Evolutionary conservation across 2,113 vertebrate genomes (phyloP), one percentile per base, ranked within the genome.

Genomic region (Nannobrachium achirus): DNA sequence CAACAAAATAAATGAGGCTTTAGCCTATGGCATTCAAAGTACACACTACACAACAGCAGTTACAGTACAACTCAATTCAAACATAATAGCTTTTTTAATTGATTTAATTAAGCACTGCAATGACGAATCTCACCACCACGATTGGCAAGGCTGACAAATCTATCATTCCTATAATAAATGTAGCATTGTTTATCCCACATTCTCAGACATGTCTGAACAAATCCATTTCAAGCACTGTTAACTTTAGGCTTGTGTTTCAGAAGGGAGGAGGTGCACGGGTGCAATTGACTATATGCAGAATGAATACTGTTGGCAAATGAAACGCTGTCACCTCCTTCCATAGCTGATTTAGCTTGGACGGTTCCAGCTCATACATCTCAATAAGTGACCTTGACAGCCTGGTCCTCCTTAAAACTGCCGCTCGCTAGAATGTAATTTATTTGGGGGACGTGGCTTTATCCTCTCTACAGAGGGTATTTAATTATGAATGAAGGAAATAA

Each of bases 291-390:
- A 40, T 33, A n/a, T 51, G 46, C n/a, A 16, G 48, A 18, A 42
- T 25, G 8, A 62, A 38, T 39, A 55, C 10, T 15, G 48, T 46
- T 25, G 52, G n/a, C 19, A 61, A 70, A 55, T 55, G 9, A 63
- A 56, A n/a, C 20, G 15, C 63, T 42, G 44, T 48, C 66, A 78
- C 78, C 78, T 74, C 74, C 51, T 61, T 55, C 55, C 65, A 61
- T 50, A 15, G 14, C 56, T 71, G 45, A 83, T 83, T 81, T 74
- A 73, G 48, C 49, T 44, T 4, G 0, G 62, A 25, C n/a, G 55
- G 25, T 61, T 65, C 70, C 59, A 51, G 67, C 74, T 86, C 75
- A 79, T 86, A 80, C 68, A 78, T 79, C 77, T 85, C 68, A 85
- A 82, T 84, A 75, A 78, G 69, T 50, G 45, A 9, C 70, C 20